Conservation (phyloP, 2,888 invertebrate species). For the Phorcus lineatus region DNA sequence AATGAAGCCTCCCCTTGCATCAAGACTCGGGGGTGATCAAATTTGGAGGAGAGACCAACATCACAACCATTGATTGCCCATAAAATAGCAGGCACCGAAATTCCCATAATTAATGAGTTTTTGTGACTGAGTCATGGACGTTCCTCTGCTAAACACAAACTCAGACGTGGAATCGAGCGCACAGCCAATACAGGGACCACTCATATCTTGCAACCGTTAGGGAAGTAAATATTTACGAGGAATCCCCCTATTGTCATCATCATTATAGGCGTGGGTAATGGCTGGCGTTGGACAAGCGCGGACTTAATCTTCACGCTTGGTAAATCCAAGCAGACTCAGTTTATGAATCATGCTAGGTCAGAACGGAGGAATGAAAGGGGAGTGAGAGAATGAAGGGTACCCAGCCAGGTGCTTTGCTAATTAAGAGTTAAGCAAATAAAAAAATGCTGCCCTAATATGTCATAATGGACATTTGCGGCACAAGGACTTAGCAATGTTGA, state of each 20-base stretch:
- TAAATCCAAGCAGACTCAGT: not conserved
- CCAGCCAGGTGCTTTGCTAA: not conserved
- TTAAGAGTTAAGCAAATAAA: conserved; percentile 8
- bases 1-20: not conserved
- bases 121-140: conserved; percentile 23
- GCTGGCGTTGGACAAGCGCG: not conserved
- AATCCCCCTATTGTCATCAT: not conserved
- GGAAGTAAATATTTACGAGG: conserved; percentile 20
- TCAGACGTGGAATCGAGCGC: not conserved
- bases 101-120: conserved; percentile 34
- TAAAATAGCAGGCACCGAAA: conserved; percentile 28
- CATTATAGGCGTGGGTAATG: not conserved
- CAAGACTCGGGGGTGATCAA: conserved; percentile 1
- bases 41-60: conserved; percentile 3
- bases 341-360: not conserved
- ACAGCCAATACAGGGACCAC: not conserved
- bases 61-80: conserved; percentile 20
- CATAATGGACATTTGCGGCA: not conserved
- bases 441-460: not conserved
- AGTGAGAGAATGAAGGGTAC: not conserved
- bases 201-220: not conserved
- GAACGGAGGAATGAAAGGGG: not conserved
- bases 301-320: conserved; percentile 6
- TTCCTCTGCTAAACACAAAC: not conserved
- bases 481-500: not conserved